Evolutionary conservation across 1,140 invertebrate genomes (phyloP), one percentile per base, ranked within the genome.

Genomic region (Gerris buenoi): DNA sequence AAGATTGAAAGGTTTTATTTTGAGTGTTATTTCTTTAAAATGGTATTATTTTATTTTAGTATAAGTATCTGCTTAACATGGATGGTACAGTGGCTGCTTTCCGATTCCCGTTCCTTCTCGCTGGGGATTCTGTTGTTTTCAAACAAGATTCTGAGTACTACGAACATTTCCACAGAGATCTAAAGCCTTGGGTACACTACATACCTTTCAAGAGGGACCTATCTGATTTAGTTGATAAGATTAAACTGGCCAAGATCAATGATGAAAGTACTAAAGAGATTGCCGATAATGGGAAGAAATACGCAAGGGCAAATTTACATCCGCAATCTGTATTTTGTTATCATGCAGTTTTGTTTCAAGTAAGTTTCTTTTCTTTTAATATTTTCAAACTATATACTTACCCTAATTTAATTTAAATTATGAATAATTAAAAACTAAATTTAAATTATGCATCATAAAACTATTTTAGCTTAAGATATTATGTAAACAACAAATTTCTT

Each of bases 61-160:
- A 93, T 74, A 97, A 97, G 81, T 98, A 96, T 79, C 92, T 95
- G 79, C 76, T 98, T 25, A 94, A 88, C 75, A 84, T 98, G 62
- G 95, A 98, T 83, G 95, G 95, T 23, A 94, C 93, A 67, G 95
- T 98, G 25, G 95, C 95, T 59, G 90, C 95, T 0, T 98, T 97
- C 79, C 81, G 95, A 72, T 85, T 96, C 67, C 95, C 95, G 1
- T 97, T 95, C 77, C 80, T 98, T 15, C 76, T 98, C 65, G 88
- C 84, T 66, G 93, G 95, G 13, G 87, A 89, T 74, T 87, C 89
- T 25, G 77, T 95, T 57, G 86, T 97, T 14, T 81, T 98, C 1
- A 98, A 98, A 80, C 93, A 95, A 78, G 84, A 93, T 61, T 98
- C 95, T 0, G 80, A 84, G 25, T 98, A 93, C 77, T 95, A 95